Conservation (phyloP, 2,888 invertebrate species). For the Scaptomyza polygonia region DNA sequence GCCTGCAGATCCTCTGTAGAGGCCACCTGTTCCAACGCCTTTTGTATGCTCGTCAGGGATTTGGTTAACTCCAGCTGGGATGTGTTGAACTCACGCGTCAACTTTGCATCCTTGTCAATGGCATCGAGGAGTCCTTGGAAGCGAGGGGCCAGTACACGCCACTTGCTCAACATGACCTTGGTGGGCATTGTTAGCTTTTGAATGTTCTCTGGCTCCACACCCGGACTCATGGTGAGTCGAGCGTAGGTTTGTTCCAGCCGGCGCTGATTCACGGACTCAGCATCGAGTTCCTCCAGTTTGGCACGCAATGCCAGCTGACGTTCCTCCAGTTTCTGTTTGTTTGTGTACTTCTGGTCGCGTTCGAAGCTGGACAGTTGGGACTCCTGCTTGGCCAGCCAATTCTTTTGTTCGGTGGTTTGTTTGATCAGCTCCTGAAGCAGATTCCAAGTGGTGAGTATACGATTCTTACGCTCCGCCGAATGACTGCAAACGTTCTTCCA, state of each 20-base stretch:
- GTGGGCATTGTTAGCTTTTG: slow-evolving; percentile 87
- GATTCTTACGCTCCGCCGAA: slow-evolving; percentile 89
- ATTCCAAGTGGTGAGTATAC: slow-evolving; percentile 87
- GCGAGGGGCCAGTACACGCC: slow-evolving; percentile 88
- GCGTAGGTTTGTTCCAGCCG: slow-evolving; percentile 89
- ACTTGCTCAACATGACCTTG: slow-evolving; percentile 87
- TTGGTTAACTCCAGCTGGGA: slow-evolving; percentile 90
- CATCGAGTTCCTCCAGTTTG: slow-evolving; percentile 86
- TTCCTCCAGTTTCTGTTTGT: slow-evolving; percentile 87
- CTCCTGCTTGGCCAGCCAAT: slow-evolving; percentile 88
- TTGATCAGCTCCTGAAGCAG: slow-evolving; percentile 86
- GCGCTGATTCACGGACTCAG: slow-evolving; percentile 86
- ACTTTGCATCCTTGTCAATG: slow-evolving; percentile 86
- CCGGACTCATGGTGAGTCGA: slow-evolving; percentile 88
- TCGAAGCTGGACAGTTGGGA: slow-evolving; percentile 87
- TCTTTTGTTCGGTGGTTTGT: slow-evolving; percentile 86
- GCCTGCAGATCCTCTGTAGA: slow-evolving; percentile 85
- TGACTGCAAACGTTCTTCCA: slow-evolving; percentile 91
- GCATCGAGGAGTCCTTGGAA: slow-evolving; percentile 86
- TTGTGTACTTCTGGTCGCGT: slow-evolving; percentile 86
- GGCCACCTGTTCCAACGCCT: slow-evolving; percentile 89
- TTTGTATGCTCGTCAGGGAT: slow-evolving; percentile 89
- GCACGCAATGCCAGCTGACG: slow-evolving; percentile 86
- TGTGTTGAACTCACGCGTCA: slow-evolving; percentile 88
- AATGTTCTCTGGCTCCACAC: slow-evolving; percentile 89